phyloP scores from a whole-genome alignment of 2,797 vertebrate genomes.

The Pterois miles region DNA sequence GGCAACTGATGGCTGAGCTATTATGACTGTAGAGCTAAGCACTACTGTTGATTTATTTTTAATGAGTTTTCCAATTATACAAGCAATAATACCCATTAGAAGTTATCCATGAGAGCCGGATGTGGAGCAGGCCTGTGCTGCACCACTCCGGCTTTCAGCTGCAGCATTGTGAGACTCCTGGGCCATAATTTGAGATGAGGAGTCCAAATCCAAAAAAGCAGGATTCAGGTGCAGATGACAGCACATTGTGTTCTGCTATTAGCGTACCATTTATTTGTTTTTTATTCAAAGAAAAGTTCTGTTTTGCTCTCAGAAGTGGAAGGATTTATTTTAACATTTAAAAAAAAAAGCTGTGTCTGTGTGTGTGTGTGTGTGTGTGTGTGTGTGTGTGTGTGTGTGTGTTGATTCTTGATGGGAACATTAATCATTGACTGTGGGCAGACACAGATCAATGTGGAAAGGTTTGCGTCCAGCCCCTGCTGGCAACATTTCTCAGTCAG shows the following conservation, averaged over 20 bases:
- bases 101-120: slow-evolving; percentile 65
- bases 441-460: slow-evolving; percentile 78
- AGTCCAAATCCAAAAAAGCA: background rate
- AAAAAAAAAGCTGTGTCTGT: slow-evolving; percentile 13
- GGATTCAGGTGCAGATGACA: slow-evolving; percentile 18
- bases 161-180: slow-evolving; percentile 28
- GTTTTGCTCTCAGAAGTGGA: background rate
- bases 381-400: slow-evolving; percentile 34
- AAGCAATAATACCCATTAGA: slow-evolving; percentile 74
- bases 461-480: slow-evolving; percentile 58
- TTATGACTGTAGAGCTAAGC: slow-evolving; percentile 74
- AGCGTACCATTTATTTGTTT: background rate
- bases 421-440: slow-evolving; percentile 77
- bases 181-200: background rate
- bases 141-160: slow-evolving; percentile 17
- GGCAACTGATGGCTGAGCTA: slow-evolving; percentile 68
- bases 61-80: slow-evolving; percentile 82
- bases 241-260: background rate
- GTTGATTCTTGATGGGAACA: slow-evolving; percentile 62
- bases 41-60: slow-evolving; percentile 82
- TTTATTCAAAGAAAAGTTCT: background rate
- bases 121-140: slow-evolving; percentile 19
- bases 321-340: slow-evolving; percentile 28
- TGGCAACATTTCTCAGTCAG: slow-evolving; percentile 70
- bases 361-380: background rate